Base-by-base conservation (phyloP, 2,888 invertebrate species). In the Notodonta dromedarius region DNA sequence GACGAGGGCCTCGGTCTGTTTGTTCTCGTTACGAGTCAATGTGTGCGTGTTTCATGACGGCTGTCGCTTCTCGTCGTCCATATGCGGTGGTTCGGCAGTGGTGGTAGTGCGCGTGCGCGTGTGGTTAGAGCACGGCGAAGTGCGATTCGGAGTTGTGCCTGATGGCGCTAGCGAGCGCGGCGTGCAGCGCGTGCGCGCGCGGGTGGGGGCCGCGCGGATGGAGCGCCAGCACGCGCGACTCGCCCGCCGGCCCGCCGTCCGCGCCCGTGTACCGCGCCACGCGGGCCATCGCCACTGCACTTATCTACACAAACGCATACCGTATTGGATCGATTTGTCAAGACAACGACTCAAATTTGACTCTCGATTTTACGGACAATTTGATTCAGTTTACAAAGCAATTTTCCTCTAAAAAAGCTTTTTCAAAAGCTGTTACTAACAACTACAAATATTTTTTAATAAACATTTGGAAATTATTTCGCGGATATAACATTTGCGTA, bases 251-350 rank as follows among this genome's bases (percentile, higher is more conserved):
- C 40, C 60, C 57, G 9, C 57, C 74, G 57, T 66, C 77, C 59
- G 86, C 81, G 63, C 92, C 91, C 39, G 91, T 88, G 81, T 89
- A 91, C 9, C 89, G 86, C 4, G 92, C 91, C 68, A 92, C 91
- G 48, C 92, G 87, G 0, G 87, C 90, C 90, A 91, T 89, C 5
- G 91, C 91, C 14, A 86, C 85, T 0, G 85, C 86, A 59, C 71
- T 89, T 35, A 88, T 67, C 90, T 91, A 11, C 24, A 24, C 24
- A 61, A 16, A 44, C 5, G 13, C 46, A 46, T n/a, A 5, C 7
- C 5, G 13, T 12, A 44, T 12, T 44, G 5, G 12, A 44, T 44
- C 9, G 8, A 4, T 5, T 9, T 7, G 4, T 7, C 40, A 7
- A 6, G 6, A 5, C 40, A 24, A 24, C 7, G 6, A 40, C 24